A percentile compares a stretch with the other conserved stretches of the same genome.
Conservation (phyloP, 1,140 invertebrate species). For the Penaeus chinensis region DNA sequence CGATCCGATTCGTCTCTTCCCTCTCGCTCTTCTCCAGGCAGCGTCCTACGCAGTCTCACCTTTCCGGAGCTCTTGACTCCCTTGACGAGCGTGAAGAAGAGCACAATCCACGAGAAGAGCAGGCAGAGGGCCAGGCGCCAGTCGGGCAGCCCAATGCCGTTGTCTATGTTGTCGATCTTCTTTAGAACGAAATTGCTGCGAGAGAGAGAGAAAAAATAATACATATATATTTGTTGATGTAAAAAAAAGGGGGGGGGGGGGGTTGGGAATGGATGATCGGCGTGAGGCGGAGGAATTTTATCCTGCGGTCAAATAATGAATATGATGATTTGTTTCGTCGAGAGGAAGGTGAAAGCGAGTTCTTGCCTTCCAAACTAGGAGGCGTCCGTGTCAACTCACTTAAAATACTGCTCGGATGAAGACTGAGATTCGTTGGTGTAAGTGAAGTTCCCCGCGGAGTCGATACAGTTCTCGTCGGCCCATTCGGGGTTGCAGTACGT, state of each 20-base stretch:
- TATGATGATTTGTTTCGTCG: too few species aligned
- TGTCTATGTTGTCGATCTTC: constrained; percentile 76
- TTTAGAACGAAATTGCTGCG: constrained; percentile 77
- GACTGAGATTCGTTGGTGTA: constrained; percentile 37
- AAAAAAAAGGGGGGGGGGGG: neutral
- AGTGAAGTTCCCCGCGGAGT: constrained; percentile 42
- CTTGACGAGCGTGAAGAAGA: constrained; percentile 81
- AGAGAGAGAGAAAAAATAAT: neutral
- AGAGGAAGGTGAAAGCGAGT: too few species aligned
- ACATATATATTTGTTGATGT: neutral
- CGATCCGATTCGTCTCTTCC: too few species aligned
- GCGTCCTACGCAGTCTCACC: constrained; percentile 41
- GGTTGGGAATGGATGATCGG: too few species aligned
- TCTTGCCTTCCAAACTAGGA: too few species aligned
- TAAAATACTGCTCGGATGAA: constrained; percentile 65
- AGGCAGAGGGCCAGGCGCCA: constrained; percentile 83
- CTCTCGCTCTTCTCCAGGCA: too few species aligned
- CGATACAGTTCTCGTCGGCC: constrained; percentile 61
- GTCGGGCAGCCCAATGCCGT: constrained; percentile 80
- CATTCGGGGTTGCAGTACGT: constrained; percentile 66
- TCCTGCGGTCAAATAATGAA: too few species aligned
- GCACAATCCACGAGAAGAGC: constrained; percentile 79
- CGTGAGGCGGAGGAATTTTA: neutral
- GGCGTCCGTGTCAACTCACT: constrained; percentile 24
- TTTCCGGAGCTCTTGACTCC: constrained; percentile 74